A percentile compares a stretch with the other conserved stretches of the same genome.
These are phyloP conservation scores for Tiaroga cobitis DNA, from an alignment of 2,797 vertebrate species.

Conservation along the genomic window DNA sequence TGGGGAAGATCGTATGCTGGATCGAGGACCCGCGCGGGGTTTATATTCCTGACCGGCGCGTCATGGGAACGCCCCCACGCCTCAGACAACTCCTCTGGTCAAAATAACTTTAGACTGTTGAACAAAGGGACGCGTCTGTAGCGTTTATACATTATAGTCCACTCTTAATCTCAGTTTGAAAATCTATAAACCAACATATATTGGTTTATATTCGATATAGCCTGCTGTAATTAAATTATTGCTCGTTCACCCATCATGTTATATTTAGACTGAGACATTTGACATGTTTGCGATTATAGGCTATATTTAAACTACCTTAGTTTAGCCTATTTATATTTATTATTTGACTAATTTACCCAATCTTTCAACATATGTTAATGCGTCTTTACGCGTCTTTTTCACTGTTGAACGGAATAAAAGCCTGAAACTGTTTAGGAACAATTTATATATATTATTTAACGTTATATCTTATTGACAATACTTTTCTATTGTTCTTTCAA, in stretches of 20 bases:
- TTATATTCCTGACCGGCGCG: conserved; percentile 76
- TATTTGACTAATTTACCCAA: neutral
- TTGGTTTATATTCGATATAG: neutral
- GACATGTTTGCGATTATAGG: neutral
- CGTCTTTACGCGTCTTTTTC: neutral
- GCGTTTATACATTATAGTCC: conserved; percentile 57
- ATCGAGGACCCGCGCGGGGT: conserved; percentile 50
- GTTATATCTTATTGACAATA: neutral
- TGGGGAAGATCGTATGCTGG: neutral
- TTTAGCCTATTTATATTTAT: neutral
- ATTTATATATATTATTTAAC: neutral
- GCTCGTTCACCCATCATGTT: neutral
- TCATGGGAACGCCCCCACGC: conserved; percentile 80
- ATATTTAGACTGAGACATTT: neutral
- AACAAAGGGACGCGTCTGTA: conserved; percentile 65
- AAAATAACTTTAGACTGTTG: conserved; percentile 57
- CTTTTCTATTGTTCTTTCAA: neutral
- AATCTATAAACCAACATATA: neutral
- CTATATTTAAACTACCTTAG: neutral
- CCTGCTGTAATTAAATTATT: neutral
- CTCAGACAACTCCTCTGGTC: conserved; percentile 60
- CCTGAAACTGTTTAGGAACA: neutral
- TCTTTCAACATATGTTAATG: neutral
- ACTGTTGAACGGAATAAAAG: neutral
- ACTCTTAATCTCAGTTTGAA: conserved; percentile 61